A percentile compares a stretch with the other conserved stretches of the same genome.
These are phyloP conservation scores for Drosophila arawakana DNA, from an alignment of 1,140 invertebrate species.

Conservation along the genomic window DNA sequence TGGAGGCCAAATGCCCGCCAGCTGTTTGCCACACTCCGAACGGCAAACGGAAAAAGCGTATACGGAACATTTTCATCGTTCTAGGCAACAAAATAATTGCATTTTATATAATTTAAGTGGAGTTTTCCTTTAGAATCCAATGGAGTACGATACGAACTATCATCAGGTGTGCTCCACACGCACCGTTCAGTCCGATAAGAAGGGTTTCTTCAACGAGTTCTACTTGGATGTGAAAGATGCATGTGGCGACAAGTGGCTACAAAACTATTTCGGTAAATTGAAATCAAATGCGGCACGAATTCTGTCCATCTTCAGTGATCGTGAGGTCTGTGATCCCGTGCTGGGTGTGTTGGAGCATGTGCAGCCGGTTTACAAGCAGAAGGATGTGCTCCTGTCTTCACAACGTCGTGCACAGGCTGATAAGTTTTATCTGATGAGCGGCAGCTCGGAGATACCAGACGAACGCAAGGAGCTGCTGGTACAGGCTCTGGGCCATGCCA, in stretches of 20 bases:
- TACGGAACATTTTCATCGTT: constrained; percentile 29
- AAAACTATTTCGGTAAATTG: constrained; percentile 85
- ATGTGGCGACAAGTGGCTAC: constrained; percentile 85
- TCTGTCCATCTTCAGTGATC: constrained; percentile 85
- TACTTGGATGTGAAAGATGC: constrained; percentile 84
- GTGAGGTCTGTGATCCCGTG: constrained; percentile 85
- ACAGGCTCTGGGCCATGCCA: constrained; percentile 86
- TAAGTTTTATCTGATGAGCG: constrained; percentile 82
- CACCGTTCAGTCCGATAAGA: constrained; percentile 86
- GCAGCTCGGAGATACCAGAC: constrained; percentile 11
- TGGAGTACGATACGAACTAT: constrained; percentile 79
- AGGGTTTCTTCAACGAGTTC: constrained; percentile 87
- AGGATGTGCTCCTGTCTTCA: constrained; percentile 84
- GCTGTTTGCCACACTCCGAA: constrained; percentile 68
- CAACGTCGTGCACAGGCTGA: constrained; percentile 84
- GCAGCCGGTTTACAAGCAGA: constrained; percentile 84
- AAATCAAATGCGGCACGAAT: constrained; percentile 86
- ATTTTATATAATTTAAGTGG: constrained; percentile 62
- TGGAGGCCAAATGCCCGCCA: constrained; percentile 54
- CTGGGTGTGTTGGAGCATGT: constrained; percentile 85
- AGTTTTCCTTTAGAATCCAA: constrained; percentile 8
- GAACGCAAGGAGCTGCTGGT: constrained; percentile 79
- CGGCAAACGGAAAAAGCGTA: constrained; percentile 47
- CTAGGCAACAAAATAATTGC: constrained; percentile 27
- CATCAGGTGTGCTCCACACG: constrained; percentile 86